Evolutionary conservation across 2,113 vertebrate genomes (phyloP).

Genomic region (Forbesichthys papilliferus): DNA sequence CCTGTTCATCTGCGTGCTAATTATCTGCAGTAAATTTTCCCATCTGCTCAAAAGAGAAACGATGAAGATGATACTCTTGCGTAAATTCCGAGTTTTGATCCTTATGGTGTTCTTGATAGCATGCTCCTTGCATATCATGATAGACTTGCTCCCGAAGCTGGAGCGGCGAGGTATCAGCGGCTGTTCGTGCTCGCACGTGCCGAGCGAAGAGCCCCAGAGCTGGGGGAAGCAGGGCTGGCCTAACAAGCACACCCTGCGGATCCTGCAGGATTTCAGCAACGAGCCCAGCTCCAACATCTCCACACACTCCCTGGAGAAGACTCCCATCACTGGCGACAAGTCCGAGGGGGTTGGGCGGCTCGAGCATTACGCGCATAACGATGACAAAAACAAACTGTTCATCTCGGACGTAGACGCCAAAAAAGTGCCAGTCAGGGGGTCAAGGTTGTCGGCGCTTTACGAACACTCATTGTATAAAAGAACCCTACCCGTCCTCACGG

Average conservation of each 20-base stretch:
- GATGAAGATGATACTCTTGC: slow-evolving; percentile 90
- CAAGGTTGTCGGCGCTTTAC: slow-evolving; percentile 83
- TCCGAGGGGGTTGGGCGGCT: slow-evolving; percentile 50
- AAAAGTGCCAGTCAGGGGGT: slow-evolving; percentile 49
- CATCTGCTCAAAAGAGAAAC: slow-evolving; percentile 71
- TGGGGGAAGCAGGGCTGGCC: slow-evolving; percentile 83
- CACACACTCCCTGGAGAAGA: slow-evolving; percentile 84
- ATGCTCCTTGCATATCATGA: slow-evolving; percentile 93
- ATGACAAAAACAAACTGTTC: slow-evolving; percentile 61
- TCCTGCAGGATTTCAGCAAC: slow-evolving; percentile 93
- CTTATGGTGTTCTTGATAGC: slow-evolving; percentile 90
- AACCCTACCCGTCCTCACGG: slow-evolving; percentile 75
- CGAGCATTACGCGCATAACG: slow-evolving; percentile 58
- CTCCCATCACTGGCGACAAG: slow-evolving; percentile 57
- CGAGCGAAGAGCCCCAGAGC: slow-evolving; percentile 73
- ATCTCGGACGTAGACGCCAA: slow-evolving; percentile 50
- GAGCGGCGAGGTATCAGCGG: slow-evolving; percentile 77
- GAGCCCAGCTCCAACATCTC: slow-evolving; percentile 88
- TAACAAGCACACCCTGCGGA: slow-evolving; percentile 91
- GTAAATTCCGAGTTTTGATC: slow-evolving; percentile 90
- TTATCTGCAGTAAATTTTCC: slow-evolving; percentile 75
- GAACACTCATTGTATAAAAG: slow-evolving; percentile 85
- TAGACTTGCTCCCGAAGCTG: slow-evolving; percentile 90
- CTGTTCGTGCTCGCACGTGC: slow-evolving; percentile 84
- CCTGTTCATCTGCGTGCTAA: slow-evolving; percentile 74